Evolutionary conservation across 2,113 vertebrate species (phyloP).

Genomic region (Cavia porcellus): DNA sequence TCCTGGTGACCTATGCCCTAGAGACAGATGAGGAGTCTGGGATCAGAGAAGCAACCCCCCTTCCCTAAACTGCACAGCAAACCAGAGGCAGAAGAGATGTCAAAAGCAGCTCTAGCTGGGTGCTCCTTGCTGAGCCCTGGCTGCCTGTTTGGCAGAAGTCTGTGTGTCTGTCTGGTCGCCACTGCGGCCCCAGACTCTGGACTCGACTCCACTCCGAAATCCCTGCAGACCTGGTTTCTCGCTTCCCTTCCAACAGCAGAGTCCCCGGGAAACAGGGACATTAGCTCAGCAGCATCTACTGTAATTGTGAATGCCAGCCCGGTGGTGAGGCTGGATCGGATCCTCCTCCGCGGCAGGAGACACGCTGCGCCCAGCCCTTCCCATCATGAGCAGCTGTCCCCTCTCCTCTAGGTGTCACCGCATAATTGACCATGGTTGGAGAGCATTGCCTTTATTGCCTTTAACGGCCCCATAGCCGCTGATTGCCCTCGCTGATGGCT

Average conservation of each 20-base stretch:
- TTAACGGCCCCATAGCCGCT: slow-evolving; percentile 90
- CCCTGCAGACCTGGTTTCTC: not conserved
- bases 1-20: rapidly evolving
- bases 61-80: not conserved
- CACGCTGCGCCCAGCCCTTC: not conserved
- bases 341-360: not conserved
- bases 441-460: slow-evolving; percentile 90
- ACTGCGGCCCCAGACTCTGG: rapidly evolving
- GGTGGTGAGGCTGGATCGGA: not conserved
- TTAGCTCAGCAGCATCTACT: rapidly evolving
- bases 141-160: not conserved
- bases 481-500: slow-evolving; percentile 90
- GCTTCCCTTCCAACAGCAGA: not conserved
- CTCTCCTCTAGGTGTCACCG: slow-evolving; percentile 84
- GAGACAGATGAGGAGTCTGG: not conserved
- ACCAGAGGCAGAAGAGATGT: not conserved
- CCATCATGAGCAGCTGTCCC: slow-evolving; percentile 86
- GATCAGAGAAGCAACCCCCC: not conserved
- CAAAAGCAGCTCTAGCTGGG: not conserved
- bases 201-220: too few species aligned
- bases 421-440: slow-evolving; percentile 87
- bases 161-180: not conserved
- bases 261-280: not conserved
- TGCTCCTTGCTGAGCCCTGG: rapidly evolving
- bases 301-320: not conserved